Evolutionary conservation across 2,888 invertebrate genomes (phyloP).

Genomic region (Subacronicta megacephala): DNA sequence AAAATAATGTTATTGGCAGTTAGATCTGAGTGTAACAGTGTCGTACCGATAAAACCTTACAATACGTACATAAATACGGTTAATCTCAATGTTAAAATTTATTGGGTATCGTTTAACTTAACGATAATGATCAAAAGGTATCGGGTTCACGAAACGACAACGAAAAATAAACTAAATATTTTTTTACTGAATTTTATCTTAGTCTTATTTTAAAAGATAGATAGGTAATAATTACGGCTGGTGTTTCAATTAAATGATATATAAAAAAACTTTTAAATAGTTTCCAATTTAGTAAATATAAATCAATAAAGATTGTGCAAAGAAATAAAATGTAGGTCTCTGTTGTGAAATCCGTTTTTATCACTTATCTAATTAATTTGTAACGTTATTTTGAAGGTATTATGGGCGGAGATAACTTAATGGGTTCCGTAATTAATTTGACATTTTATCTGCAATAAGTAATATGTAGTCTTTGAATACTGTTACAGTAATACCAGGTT

Average conservation of each 20-base stretch:
- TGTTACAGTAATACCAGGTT: slow-evolving; percentile 10
- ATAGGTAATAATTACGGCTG: background rate
- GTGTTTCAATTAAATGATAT: background rate
- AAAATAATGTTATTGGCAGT: slow-evolving; percentile 17
- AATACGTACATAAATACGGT: slow-evolving; percentile 42
- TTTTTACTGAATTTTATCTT: slow-evolving; percentile 18
- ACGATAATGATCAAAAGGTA: slow-evolving; percentile 61
- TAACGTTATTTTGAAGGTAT: slow-evolving; percentile 21
- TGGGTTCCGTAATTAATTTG: slow-evolving; percentile 32
- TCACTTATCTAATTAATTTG: slow-evolving; percentile 45
- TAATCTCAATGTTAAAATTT: slow-evolving; percentile 54
- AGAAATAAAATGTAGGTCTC: background rate
- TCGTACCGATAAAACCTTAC: slow-evolving; percentile 21
- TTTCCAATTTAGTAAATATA: too few relatives aligned
- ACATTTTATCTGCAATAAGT: slow-evolving; percentile 35
- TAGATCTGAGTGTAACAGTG: slow-evolving; percentile 10
- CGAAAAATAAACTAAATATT: slow-evolving; percentile 53
- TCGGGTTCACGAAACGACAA: slow-evolving; percentile 51
- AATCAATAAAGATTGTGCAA: background rate
- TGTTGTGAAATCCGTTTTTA: slow-evolving; percentile 12
- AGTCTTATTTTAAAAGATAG: background rate
- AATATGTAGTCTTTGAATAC: slow-evolving; percentile 18
- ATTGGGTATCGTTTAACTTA: slow-evolving; percentile 60
- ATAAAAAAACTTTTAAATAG: background rate
- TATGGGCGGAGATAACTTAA: slow-evolving; percentile 35